Evolutionary conservation across 2,888 invertebrate genomes (phyloP), one percentile per base, ranked within the genome.

Genomic region (Neoascia interrupta): DNA sequence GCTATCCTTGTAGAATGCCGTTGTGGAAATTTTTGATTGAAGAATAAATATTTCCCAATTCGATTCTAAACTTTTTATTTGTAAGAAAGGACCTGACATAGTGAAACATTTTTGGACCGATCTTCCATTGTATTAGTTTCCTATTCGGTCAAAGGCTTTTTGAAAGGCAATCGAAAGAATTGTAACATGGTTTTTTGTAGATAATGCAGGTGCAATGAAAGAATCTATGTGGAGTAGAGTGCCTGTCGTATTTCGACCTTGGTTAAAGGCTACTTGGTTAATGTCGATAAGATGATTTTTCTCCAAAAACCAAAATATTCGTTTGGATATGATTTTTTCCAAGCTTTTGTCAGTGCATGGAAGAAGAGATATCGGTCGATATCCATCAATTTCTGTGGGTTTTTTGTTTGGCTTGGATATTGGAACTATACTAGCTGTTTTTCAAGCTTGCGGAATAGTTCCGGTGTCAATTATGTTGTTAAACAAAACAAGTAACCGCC

Each of bases 301-400:
- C 26, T 26, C 26, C 8, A 26, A 26, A 26, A 26, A 26, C 26
- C 26, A 26, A 8, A 4, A 5, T 4, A 26, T 4, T 8, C 26
- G 4, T 26, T 26, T 26, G 8, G 26, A 4, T 5, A 26, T 8
- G 8, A 26, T 26, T 26, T 26, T 26, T 26, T 26, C 26, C 26
- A 26, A 26, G 4, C 4, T 26, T 26, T 26, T 26, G 26, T 8
- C 8, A 8, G 26, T 8, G 8, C 26, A 26, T 5, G 26, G 26
- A 8, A 26, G 26, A 8, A 45, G 36, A 2, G 58, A 58, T 18
- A 58, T 58, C 6, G 31, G 45, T 6, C 45, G 34, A 19, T 58
- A 45, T 18, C 41, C 28, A 8, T 16, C 21, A 1, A 41, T 18
- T 6, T 56, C 28, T 0, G 28, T 16, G 16, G 6, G 2, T 3